Evolutionary conservation across 2,113 vertebrate genomes (phyloP).

Genomic region (Condylura cristata): DNA sequence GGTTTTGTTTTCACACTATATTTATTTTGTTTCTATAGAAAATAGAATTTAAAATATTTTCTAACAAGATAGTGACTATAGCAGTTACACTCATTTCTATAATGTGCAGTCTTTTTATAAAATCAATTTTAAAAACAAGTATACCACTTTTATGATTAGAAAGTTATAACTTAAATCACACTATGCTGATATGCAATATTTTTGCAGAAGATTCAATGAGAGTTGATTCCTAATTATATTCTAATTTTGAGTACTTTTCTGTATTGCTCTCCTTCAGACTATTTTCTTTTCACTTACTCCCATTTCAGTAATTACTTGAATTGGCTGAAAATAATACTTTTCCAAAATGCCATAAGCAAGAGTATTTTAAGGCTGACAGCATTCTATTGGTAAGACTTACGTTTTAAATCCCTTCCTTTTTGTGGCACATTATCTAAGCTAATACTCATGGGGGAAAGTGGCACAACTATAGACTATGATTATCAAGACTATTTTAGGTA

Average conservation of each 20-base stretch:
- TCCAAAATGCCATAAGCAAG: slow-evolving; percentile 50
- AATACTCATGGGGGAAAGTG: slow-evolving; percentile 59
- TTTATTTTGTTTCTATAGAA: background rate
- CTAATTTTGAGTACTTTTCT: background rate
- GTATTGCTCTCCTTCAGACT: background rate
- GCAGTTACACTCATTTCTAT: background rate
- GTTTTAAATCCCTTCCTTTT: slow-evolving; percentile 68
- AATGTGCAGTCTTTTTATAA: background rate
- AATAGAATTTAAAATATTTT: slow-evolving; percentile 14
- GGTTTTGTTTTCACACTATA: background rate
- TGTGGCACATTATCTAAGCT: slow-evolving; percentile 40
- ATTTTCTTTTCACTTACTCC: slow-evolving; percentile 45
- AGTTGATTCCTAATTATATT: background rate
- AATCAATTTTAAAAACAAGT: background rate
- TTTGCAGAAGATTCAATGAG: background rate
- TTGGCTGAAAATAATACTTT: slow-evolving; percentile 67
- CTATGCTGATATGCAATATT: background rate
- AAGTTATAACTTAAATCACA: background rate
- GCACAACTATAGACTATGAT: slow-evolving; percentile 2
- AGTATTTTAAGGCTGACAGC: slow-evolving; percentile 68
- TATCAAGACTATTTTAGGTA: slow-evolving; percentile 75
- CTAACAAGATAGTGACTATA: background rate
- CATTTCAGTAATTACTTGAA: slow-evolving; percentile 54
- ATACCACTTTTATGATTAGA: background rate
- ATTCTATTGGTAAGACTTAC: slow-evolving; percentile 46